Conservation (phyloP, 2,113 vertebrate species). For the Channa maculata region DNA sequence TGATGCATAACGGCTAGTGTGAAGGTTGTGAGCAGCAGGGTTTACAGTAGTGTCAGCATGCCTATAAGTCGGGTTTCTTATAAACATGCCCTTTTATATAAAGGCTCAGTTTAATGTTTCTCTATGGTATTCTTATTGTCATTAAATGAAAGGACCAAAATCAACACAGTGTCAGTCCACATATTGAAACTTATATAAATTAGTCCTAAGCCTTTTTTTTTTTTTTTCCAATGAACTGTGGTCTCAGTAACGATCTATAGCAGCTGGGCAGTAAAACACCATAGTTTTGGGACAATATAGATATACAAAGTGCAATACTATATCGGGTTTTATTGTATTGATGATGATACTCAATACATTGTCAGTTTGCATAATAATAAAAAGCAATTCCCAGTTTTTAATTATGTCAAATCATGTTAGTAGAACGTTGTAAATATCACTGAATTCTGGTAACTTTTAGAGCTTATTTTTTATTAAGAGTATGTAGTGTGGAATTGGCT, state of each 20-base stretch:
- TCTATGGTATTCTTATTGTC: background rate
- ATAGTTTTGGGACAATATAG: too few species aligned
- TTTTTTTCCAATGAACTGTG: background rate
- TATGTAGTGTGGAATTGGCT: background rate
- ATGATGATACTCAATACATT: too few species aligned
- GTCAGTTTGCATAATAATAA: too few species aligned
- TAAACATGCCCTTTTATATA: background rate
- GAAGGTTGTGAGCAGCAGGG: slow-evolving; percentile 9
- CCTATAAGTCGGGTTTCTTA: background rate
- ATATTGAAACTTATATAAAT: background rate
- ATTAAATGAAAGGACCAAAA: background rate
- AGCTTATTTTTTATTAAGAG: background rate
- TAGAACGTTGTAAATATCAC: too few species aligned
- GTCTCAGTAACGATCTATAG: too few species aligned
- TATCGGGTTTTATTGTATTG: too few species aligned
- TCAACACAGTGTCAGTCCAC: background rate
- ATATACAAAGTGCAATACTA: too few species aligned
- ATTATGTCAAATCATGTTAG: too few species aligned
- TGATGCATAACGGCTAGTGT: background rate
- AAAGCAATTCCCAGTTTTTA: too few species aligned
- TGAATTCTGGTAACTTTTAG: too few species aligned
- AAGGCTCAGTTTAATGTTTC: background rate
- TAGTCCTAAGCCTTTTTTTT: background rate
- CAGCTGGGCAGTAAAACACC: too few species aligned
- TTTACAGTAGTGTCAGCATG: background rate